Conservation (phyloP, 2,113 vertebrate species). For the Ciconia maguari region DNA sequence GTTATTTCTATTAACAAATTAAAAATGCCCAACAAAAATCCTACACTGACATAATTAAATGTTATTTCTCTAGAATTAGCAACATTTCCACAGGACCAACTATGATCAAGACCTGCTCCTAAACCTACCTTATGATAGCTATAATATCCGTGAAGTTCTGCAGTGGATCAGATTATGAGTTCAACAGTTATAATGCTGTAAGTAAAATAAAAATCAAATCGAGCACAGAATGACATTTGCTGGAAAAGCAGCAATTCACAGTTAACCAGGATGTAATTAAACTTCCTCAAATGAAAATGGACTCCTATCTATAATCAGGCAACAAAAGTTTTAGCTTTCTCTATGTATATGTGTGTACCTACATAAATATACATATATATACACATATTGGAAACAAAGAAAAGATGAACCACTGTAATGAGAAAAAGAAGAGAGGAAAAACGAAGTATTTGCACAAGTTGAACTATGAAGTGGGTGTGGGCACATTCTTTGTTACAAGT, state of each 20-base stretch:
- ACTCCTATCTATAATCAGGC: not conserved
- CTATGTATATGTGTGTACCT: not conserved
- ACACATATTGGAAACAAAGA: not conserved
- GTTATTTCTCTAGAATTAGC: not conserved
- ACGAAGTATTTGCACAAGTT: not conserved
- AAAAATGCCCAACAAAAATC: not conserved
- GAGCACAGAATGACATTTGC: not conserved
- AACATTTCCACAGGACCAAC: not conserved
- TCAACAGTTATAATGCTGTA: not conserved
- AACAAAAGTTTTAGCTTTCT: not conserved
- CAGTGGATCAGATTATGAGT: not conserved
- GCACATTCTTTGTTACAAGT: not conserved
- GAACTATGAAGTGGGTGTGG: fast-evolving
- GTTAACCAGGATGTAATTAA: not conserved
- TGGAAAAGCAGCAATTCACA: not conserved
- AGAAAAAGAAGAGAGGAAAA: not conserved
- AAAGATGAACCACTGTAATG: not conserved
- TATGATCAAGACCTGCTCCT: not conserved
- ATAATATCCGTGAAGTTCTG: not conserved
- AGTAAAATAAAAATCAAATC: not conserved
- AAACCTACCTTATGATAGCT: not conserved
- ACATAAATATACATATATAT: too few species aligned
- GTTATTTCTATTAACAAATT: not conserved
- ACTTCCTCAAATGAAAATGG: not conserved
- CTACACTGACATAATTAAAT: not conserved